These are phyloP conservation scores for Emesis russula DNA, from an alignment of 2,888 invertebrate species.

Conservation along the genomic window DNA sequence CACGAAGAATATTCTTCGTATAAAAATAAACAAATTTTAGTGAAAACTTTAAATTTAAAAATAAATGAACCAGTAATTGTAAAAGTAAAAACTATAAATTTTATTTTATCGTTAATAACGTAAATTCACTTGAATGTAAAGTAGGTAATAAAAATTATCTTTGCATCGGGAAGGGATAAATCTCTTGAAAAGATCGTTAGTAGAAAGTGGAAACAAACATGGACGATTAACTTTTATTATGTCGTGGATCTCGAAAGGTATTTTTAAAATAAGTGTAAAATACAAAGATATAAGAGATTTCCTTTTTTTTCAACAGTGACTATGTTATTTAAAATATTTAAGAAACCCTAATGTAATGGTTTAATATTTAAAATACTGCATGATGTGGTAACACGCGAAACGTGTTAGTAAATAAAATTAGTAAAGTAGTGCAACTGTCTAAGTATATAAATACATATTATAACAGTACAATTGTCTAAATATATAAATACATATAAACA, in stretches of 20 bases:
- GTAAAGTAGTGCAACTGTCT: too few relatives aligned
- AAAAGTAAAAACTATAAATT: not conserved
- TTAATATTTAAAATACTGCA: too few relatives aligned
- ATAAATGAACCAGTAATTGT: not conserved
- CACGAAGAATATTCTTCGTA: too few relatives aligned
- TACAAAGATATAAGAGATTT: not conserved
- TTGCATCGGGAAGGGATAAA: not conserved
- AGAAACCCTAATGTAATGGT: too few relatives aligned
- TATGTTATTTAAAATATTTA: not conserved
- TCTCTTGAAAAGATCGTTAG: not conserved
- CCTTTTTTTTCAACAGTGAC: not conserved
- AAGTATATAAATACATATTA: too few relatives aligned
- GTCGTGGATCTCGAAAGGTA: not conserved
- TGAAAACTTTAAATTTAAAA: not conserved
- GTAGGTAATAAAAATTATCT: not conserved
- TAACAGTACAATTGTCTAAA: too few relatives aligned
- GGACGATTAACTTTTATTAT: slow-evolving; percentile 19
- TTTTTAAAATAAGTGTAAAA: not conserved
- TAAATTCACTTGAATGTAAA: not conserved
- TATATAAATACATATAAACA: too few relatives aligned
- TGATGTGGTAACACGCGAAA: too few relatives aligned
- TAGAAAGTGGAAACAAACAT: not conserved
- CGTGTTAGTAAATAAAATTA: too few relatives aligned
- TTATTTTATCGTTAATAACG: not conserved
- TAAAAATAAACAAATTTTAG: too few relatives aligned